phyloP scores from a whole-genome alignment of 2,797 vertebrate genomes.

The Cetoscarus ocellatus region DNA sequence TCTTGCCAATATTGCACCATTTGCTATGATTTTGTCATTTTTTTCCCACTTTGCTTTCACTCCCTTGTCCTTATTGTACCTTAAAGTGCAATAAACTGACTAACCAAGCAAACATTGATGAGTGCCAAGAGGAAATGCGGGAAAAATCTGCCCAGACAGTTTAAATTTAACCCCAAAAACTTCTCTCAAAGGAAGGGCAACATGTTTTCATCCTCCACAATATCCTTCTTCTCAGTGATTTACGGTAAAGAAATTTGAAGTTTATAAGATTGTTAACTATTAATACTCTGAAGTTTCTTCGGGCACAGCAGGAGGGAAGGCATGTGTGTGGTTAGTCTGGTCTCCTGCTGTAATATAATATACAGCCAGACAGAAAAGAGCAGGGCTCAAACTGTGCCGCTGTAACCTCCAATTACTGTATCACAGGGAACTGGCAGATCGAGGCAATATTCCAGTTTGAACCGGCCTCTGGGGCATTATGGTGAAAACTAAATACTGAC shows the following conservation, averaged over 20 bases:
- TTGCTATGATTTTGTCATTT: too few relatives aligned
- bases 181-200: constrained; percentile 24
- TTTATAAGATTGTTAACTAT: constrained; percentile 58
- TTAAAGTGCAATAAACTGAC: constrained; percentile 15
- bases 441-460: constrained; percentile 22
- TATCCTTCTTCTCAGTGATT: constrained; percentile 35
- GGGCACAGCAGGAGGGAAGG: constrained; percentile 13
- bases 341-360: constrained; percentile 58
- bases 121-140: constrained; percentile 55
- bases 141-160: constrained; percentile 39
- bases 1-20: too few relatives aligned
- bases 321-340: constrained; percentile 49
- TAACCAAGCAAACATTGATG: constrained; percentile 56
- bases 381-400: constrained; percentile 39
- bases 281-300: constrained; percentile 53
- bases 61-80: constrained; percentile 14
- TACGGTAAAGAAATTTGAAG: constrained; percentile 26
- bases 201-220: constrained; percentile 1
- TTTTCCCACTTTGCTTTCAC: background rate
- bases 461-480: constrained; percentile 7
- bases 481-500: constrained; percentile 25
- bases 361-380: constrained; percentile 52
- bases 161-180: constrained; percentile 41
- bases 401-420: constrained; percentile 66
- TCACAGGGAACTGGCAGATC: constrained; percentile 39